Evolutionary conservation across 2,113 vertebrate species (phyloP), one percentile per base, ranked within the genome.

Genomic region (Podarcis cretensis): DNA sequence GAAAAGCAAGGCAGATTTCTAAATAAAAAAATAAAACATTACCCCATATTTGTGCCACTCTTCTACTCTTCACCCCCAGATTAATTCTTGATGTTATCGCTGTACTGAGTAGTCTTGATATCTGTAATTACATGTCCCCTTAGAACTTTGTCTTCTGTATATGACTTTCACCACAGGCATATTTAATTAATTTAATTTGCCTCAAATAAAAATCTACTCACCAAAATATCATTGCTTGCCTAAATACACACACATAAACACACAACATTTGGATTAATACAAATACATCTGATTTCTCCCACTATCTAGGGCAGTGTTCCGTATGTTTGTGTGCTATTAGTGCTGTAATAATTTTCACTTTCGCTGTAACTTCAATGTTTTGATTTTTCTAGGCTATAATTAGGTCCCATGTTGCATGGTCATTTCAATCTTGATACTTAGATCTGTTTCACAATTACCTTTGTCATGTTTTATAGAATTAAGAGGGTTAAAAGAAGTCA

Each of bases 401-500:
- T 86, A 86, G 76, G 85, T 86, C 85, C 75, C 85, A 79, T 86
- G 85, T 40, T 86, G 37, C 63, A 79, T 54, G 75, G 65, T 37
- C 85, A 86, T 68, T 79, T 86, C 85, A 79, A 48, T 86, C 68
- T 59, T 79, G 74, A 77, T 86, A 68, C 85, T 79, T 79, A 86
- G 85, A 86, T 86, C 75, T 69, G 43, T 86, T 79, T 86, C 85
- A 78, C 75, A 86, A 86, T 86, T 86, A 77, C 75, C 85, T 86
- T 86, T 86, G 85, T 54, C 85, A 86, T 86, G 65, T 77, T 86
- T 86, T 79, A 69, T 79, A 86, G 75, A 86, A 79, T 79, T 86
- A 86, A 86, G 59, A 54, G 75, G 85, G 85, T 86, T 86, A 86
- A 86, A 79, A 86, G 37, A 79, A 86, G 75, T 86, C 75, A 86